A percentile compares a stretch with the other conserved stretches of the same genome.
These are phyloP conservation scores for Remorina albescens DNA, from an alignment of 2,797 vertebrate genomes.

Conservation along the genomic window DNA sequence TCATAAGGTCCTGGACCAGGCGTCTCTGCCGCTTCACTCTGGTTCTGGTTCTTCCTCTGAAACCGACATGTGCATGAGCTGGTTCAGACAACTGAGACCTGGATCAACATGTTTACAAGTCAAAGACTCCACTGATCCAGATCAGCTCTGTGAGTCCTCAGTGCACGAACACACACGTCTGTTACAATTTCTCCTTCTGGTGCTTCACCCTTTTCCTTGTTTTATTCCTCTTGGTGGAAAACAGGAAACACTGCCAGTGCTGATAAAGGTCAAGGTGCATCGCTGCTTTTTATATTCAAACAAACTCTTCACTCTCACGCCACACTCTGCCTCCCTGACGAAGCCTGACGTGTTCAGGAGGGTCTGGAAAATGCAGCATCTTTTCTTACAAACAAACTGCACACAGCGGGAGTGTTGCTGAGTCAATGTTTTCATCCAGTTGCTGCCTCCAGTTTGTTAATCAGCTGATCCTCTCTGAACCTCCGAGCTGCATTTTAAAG, in stretches of 20 bases:
- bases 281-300: constrained; percentile 16
- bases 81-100: neutral
- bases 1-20: no score
- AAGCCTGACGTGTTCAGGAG: neutral
- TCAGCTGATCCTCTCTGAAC: neutral
- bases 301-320: neutral
- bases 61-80: neutral
- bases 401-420: neutral
- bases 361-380: neutral
- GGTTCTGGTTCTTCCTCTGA: neutral
- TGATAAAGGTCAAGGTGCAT: constrained; percentile 12
- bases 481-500: neutral
- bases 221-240: constrained; percentile 15
- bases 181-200: constrained; percentile 32
- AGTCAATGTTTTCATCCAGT: neutral
- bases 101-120: neutral
- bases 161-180: neutral
- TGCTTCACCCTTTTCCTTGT: constrained; percentile 52
- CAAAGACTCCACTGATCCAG: neutral
- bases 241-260: constrained; percentile 9
- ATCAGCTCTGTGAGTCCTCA: neutral
- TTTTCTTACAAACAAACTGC: neutral
- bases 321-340: neutral
- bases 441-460: constrained; percentile 20
- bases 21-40: neutral